Base-by-base conservation (phyloP, 35 echinoderm and acorn worm species). In the Lytechinus pictus region DNA sequence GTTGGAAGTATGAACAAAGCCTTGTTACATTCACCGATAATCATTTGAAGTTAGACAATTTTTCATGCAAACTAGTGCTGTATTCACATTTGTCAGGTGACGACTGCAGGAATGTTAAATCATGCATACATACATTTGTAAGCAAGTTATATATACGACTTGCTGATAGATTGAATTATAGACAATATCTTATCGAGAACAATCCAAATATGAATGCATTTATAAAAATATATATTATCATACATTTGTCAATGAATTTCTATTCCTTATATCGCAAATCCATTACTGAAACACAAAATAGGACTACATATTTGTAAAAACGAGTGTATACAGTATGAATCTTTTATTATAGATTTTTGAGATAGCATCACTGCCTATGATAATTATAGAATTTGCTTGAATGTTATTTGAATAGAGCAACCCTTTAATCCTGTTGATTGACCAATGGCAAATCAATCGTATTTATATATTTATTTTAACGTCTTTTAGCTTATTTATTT, bases 71-170 rank as follows among this genome's bases (percentile, higher is more conserved):
- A 79, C 4, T 79, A 79, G 16, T 79, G 66, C 19, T 79, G 66
- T 79, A 79, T 79, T 79, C 66, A 79, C 66, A 79, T n/a, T 79
- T 79, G 6, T 79, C 66, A 79, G n/a, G 66, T n/a, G 66, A 79
- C 66, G n/a, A 79, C 66, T 79, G 66, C 66, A 79, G 66, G 66
- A 79, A 79, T 79, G 66, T 79, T 79, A 16, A 14, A 79, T 79
- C n/a, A 79, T 79, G 19, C 21, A 79, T 79, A 79, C 7, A 7
- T 79, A 14, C 66, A 79, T 79, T 79, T 79, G 19, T 79, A 79
- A 79, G 21, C 14, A n/a, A 79, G 21, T 79, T 79, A 79, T 16
- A 0, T 0, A 79, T 4, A 24, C n/a, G 19, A n/a, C 19, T 71
- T 24, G 66, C n/a, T 8, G 66, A 79, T 19, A 7, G 21, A 79